Evolutionary conservation across 92 coral and sea anemone genomes (phyloP).

Genomic region (Epizoanthus ramosus): DNA sequence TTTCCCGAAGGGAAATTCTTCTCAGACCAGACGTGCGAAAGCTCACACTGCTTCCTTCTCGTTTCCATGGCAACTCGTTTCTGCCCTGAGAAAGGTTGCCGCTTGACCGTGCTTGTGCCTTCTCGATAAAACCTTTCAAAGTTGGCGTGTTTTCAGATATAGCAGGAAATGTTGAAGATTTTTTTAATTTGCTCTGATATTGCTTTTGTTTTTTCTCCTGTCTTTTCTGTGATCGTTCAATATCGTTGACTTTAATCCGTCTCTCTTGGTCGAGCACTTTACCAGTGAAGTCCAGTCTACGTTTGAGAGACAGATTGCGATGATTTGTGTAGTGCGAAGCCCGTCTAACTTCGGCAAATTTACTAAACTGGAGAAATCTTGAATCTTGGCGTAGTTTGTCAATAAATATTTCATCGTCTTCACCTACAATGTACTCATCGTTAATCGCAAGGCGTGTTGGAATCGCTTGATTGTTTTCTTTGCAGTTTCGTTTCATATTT

Average conservation of each 20-base stretch:
- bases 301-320: slow-evolving; percentile 69
- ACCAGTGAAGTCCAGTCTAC: slow-evolving; percentile 52
- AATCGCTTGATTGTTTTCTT: not conserved
- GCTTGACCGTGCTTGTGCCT: not conserved
- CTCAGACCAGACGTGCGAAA: not conserved
- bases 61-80: slow-evolving; percentile 24
- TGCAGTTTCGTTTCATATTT: not conserved
- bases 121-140: not conserved
- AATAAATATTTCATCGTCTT: slow-evolving; percentile 3
- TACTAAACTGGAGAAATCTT: slow-evolving; percentile 75
- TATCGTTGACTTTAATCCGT: slow-evolving; percentile 47
- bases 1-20: slow-evolving; percentile 32
- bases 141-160: slow-evolving; percentile 5
- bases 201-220: slow-evolving; percentile 36
- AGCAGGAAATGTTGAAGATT: not conserved
- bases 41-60: not conserved
- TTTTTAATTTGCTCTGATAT: slow-evolving; percentile 2
- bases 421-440: slow-evolving; percentile 16
- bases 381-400: slow-evolving; percentile 78
- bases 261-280: slow-evolving; percentile 61
- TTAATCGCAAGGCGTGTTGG: not conserved
- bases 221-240: slow-evolving; percentile 50
- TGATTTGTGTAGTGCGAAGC: slow-evolving; percentile 69
- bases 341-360: slow-evolving; percentile 60
- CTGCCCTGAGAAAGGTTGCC: not conserved